A percentile compares a stretch with the other conserved stretches of the same genome.
These are phyloP conservation scores for Phrynocephalus versicolor DNA, from an alignment of 2,113 vertebrate genomes.

Conservation along the genomic window DNA sequence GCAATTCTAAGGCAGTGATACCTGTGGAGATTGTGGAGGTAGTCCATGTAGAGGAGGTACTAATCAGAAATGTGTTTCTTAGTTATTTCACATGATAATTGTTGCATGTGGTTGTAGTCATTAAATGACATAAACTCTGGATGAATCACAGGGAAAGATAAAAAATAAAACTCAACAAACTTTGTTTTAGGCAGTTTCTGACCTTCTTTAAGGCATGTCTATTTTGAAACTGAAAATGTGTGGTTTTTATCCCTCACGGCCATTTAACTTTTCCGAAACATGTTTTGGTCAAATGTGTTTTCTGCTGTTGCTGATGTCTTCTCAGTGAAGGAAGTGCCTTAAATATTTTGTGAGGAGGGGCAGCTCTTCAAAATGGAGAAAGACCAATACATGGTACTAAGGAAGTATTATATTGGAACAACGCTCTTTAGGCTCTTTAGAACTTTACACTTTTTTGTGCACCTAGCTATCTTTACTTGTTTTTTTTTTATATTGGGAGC, in stretches of 20 bases:
- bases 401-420: not conserved
- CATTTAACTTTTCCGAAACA: slow-evolving; percentile 6
- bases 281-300: not conserved
- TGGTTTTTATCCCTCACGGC: slow-evolving; percentile 1
- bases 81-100: slow-evolving; percentile 62
- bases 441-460: no score
- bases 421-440: no score
- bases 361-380: not conserved
- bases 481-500: no score
- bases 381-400: not conserved
- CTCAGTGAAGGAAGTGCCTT: not conserved
- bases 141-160: slow-evolving; percentile 55
- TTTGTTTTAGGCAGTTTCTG: slow-evolving; percentile 44
- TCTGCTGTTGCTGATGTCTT: not conserved
- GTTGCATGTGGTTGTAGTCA: slow-evolving; percentile 54
- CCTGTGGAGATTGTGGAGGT: slow-evolving; percentile 57
- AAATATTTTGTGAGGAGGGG: not conserved
- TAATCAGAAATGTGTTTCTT: slow-evolving; percentile 49
- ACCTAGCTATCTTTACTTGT: no score
- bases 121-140: slow-evolving; percentile 55
- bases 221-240: not conserved
- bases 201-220: slow-evolving; percentile 48
- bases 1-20: slow-evolving; percentile 49
- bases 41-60: slow-evolving; percentile 62
- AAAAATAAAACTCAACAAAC: slow-evolving; percentile 52